Conservation (phyloP, 2,797 vertebrate species). For the Semaprochilodus insignis region DNA sequence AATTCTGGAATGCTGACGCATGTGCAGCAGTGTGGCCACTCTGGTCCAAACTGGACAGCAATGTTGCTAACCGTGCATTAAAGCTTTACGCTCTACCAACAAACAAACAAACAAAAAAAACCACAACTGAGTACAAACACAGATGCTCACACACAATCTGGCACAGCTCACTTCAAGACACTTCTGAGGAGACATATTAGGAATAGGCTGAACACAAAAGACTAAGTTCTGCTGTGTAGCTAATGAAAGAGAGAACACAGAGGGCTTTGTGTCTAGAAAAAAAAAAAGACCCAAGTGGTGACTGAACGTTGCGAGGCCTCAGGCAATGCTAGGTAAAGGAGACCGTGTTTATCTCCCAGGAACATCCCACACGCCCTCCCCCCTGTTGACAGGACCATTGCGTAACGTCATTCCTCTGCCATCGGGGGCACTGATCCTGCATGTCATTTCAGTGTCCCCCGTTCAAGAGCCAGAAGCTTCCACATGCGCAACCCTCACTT, state of each 20-base stretch:
- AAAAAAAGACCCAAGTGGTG: conserved; percentile 23
- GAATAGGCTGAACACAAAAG: neutral
- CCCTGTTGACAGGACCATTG: conserved; percentile 51
- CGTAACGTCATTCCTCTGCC: conserved; percentile 39
- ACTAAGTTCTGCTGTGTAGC: neutral
- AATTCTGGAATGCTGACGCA: neutral
- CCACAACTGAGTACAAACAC: neutral
- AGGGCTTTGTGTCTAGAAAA: conserved; percentile 12
- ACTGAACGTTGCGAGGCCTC: conserved; percentile 27
- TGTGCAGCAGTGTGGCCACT: neutral
- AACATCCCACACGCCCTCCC: conserved; percentile 65
- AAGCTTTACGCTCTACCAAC: no score
- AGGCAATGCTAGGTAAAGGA: conserved; percentile 35
- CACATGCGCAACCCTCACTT: neutral
- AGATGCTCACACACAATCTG: neutral
- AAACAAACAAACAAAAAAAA: no score
- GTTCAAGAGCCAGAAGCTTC: conserved; percentile 21
- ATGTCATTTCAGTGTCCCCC: conserved; percentile 12
- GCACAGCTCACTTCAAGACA: neutral
- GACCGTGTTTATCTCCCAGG: conserved; percentile 64
- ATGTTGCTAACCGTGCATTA: neutral
- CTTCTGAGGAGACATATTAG: neutral
- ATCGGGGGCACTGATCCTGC: conserved; percentile 30
- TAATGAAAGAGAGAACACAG: conserved; percentile 3
- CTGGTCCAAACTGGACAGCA: neutral